Conservation (phyloP, 2,888 invertebrate species). For the Pandemis corylana region DNA sequence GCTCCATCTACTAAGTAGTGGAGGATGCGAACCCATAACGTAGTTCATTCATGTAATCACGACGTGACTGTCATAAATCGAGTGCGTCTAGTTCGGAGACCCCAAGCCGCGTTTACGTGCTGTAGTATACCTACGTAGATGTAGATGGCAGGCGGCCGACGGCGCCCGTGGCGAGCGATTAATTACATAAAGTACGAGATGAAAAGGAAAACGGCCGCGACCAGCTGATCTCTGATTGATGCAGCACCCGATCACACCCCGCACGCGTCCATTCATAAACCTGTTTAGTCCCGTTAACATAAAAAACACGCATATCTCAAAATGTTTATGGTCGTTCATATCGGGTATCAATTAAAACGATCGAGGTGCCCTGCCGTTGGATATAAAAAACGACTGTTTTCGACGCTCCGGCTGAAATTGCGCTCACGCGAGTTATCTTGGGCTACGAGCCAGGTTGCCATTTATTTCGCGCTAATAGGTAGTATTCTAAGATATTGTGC, state of each 20-base stretch:
- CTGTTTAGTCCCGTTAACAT: slow-evolving; percentile 70
- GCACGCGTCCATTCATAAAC: slow-evolving; percentile 65
- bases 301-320: slow-evolving; percentile 51
- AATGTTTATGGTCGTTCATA: slow-evolving; percentile 64
- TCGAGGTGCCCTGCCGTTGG: slow-evolving; percentile 25
- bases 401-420: slow-evolving; percentile 6
- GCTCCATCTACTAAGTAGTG: slow-evolving; percentile 21
- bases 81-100: slow-evolving; percentile 32
- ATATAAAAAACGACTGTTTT: slow-evolving; percentile 18
- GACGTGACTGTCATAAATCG: slow-evolving; percentile 46
- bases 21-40: slow-evolving; percentile 47
- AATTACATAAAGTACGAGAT: slow-evolving; percentile 78
- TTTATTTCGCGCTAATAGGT: slow-evolving; percentile 8
- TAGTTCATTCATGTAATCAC: slow-evolving; percentile 71
- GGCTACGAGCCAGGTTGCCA: slow-evolving; percentile 16
- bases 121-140: slow-evolving; percentile 2
- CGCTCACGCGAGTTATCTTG: slow-evolving; percentile 14
- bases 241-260: slow-evolving; percentile 55
- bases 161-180: slow-evolving; percentile 72
- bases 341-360: slow-evolving; percentile 58
- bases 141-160: slow-evolving; percentile 39
- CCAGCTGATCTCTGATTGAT: slow-evolving; percentile 81
- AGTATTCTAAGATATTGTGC: neutral
- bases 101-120: slow-evolving; percentile 20
- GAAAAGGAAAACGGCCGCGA: slow-evolving; percentile 76